Conservation (phyloP, 2,888 invertebrate species). For the Drosophila emarginata region DNA sequence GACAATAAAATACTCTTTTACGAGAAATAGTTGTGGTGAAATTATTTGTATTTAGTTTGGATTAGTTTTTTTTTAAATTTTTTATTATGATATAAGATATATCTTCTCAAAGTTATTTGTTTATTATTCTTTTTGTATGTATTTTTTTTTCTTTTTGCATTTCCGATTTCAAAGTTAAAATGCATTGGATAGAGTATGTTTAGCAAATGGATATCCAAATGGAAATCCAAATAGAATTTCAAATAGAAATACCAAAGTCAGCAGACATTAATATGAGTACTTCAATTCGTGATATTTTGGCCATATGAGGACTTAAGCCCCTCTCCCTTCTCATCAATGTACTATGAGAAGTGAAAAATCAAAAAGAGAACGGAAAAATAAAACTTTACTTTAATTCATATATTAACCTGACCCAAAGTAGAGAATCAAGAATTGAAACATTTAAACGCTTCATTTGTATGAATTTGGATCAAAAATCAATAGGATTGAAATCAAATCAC, state of each 20-base stretch:
- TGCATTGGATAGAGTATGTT: background rate
- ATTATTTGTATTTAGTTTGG: background rate
- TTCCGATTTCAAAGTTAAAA: no score
- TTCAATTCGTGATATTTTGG: slow-evolving; percentile 12
- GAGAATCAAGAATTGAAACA: background rate
- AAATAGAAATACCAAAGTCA: background rate
- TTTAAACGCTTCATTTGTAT: slow-evolving; percentile 18
- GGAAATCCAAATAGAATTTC: background rate
- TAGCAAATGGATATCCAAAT: background rate
- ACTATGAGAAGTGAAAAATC: background rate
- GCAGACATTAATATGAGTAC: background rate
- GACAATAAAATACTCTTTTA: slow-evolving; percentile 5
- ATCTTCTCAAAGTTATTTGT: background rate
- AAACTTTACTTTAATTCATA: slow-evolving; percentile 58
- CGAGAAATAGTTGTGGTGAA: no score
- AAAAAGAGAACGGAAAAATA: background rate
- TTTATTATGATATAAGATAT: no score
- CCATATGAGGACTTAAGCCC: background rate
- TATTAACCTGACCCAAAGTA: slow-evolving; percentile 29
- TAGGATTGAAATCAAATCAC: slow-evolving; percentile 64
- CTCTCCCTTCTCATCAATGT: no score
- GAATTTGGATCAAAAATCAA: slow-evolving; percentile 54
- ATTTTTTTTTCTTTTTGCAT: no score
- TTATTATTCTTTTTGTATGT: no score
- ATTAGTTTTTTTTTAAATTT: no score